phyloP scores from a whole-genome alignment of 2,888 invertebrate species.

The Hypolimnas misippus region DNA sequence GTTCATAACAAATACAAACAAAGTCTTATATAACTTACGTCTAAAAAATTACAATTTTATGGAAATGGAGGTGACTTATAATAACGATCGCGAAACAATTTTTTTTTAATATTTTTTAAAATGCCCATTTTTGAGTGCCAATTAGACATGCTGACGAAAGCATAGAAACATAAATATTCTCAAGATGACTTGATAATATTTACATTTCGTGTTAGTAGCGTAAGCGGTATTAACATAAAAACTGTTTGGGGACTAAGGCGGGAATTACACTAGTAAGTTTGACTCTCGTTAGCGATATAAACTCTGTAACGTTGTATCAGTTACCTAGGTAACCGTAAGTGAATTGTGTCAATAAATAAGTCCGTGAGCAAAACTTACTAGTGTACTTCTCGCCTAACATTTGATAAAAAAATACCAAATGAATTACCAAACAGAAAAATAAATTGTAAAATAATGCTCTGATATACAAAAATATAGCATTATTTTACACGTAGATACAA shows the following conservation, averaged over 20 bases:
- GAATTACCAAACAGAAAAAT: constrained; percentile 12
- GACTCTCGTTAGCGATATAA: too few relatives aligned
- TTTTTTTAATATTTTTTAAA: constrained; percentile 48
- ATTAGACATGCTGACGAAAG: constrained; percentile 57
- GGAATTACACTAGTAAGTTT: background rate
- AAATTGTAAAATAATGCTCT: constrained; percentile 19
- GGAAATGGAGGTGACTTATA: constrained; percentile 77
- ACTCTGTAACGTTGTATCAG: too few relatives aligned
- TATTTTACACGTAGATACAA: constrained; percentile 32
- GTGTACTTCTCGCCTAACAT: too few relatives aligned
- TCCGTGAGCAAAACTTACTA: too few relatives aligned
- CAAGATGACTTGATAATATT: constrained; percentile 61
- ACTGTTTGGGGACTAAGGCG: constrained; percentile 14
- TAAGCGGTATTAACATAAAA: constrained; percentile 37
- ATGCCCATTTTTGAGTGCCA: constrained; percentile 78
- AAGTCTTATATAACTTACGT: constrained; percentile 14
- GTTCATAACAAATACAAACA: background rate
- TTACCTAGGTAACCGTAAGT: too few relatives aligned
- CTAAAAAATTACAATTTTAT: constrained; percentile 49
- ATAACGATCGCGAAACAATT: constrained; percentile 38
- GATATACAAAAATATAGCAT: constrained; percentile 9
- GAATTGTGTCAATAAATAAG: too few relatives aligned
- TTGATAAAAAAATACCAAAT: constrained; percentile 7
- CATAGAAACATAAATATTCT: constrained; percentile 54
- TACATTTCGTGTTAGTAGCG: constrained; percentile 69